phyloP scores from a whole-genome alignment of 2,113 vertebrate species.

The Gavialis gangeticus region DNA sequence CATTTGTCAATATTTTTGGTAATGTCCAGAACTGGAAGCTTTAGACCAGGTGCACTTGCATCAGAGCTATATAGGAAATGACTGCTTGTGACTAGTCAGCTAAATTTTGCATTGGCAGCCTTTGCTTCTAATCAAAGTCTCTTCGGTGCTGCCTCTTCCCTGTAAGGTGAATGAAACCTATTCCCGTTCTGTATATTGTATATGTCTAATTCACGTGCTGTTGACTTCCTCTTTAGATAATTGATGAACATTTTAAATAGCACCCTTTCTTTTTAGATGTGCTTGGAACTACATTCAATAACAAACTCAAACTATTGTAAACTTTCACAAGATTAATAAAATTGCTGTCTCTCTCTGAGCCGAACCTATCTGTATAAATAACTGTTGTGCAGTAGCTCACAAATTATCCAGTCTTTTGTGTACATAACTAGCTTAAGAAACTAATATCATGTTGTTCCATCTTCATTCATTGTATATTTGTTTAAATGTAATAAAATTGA shows the following conservation, averaged over 20 bases:
- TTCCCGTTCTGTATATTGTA: neutral
- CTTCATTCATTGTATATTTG: conserved; percentile 34
- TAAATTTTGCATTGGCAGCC: neutral
- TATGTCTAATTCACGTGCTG: too few relatives aligned
- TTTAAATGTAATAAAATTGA: conserved; percentile 33
- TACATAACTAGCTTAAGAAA: neutral
- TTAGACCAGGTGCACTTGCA: neutral
- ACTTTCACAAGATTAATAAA: neutral
- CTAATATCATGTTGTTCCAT: neutral
- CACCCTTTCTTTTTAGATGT: too few relatives aligned
- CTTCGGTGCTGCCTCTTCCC: neutral
- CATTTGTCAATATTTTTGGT: neutral
- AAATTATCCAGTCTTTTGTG: neutral
- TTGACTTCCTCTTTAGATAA: neutral
- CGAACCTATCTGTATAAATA: neutral
- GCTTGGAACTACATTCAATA: neutral
- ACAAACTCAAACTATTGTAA: neutral
- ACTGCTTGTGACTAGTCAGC: neutral
- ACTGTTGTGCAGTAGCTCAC: neutral
- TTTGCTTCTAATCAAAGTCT: neutral
- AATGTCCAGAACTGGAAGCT: neutral
- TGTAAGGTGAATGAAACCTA: neutral
- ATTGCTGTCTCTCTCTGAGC: neutral
- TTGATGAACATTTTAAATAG: neutral
- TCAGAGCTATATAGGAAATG: neutral